Evolutionary conservation across 2,113 vertebrate genomes (phyloP).

Genomic region (Cacatua alba): DNA sequence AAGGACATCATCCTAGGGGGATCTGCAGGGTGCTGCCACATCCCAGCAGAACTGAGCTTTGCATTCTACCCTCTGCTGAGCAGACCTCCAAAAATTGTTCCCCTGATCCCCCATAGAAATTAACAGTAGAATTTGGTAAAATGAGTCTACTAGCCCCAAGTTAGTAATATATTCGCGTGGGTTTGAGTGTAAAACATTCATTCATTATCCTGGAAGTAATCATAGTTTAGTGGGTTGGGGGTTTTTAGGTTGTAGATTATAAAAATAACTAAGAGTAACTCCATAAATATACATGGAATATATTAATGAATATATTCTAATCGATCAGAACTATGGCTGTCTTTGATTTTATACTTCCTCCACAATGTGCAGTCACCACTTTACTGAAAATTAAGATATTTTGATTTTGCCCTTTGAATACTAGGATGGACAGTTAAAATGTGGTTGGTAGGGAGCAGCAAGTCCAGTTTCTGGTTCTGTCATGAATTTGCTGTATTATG

Average conservation of each 20-base stretch:
- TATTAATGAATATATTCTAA: not conserved
- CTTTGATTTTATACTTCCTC: not conserved
- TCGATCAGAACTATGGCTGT: not conserved
- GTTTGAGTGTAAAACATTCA: not conserved
- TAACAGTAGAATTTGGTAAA: not conserved
- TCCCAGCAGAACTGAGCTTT: not conserved
- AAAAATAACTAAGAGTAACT: not conserved
- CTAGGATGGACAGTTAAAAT: not conserved
- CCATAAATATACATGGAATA: not conserved
- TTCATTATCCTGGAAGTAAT: not conserved
- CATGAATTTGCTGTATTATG: not conserved
- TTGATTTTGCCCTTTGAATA: not conserved
- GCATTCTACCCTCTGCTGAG: not conserved
- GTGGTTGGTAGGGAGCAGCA: not conserved
- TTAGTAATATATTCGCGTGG: not conserved
- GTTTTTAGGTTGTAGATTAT: not conserved
- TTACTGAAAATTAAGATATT: not conserved
- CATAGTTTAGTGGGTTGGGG: fast-evolving
- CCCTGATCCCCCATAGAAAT: not conserved
- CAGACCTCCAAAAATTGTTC: not conserved
- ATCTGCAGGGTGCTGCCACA: not conserved
- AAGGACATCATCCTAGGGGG: not conserved
- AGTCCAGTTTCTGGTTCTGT: not conserved
- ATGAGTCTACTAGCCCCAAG: not conserved
- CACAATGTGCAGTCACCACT: not conserved